Conservation (phyloP, 2,797 vertebrate genomes). For the Myotis daubentonii region DNA sequence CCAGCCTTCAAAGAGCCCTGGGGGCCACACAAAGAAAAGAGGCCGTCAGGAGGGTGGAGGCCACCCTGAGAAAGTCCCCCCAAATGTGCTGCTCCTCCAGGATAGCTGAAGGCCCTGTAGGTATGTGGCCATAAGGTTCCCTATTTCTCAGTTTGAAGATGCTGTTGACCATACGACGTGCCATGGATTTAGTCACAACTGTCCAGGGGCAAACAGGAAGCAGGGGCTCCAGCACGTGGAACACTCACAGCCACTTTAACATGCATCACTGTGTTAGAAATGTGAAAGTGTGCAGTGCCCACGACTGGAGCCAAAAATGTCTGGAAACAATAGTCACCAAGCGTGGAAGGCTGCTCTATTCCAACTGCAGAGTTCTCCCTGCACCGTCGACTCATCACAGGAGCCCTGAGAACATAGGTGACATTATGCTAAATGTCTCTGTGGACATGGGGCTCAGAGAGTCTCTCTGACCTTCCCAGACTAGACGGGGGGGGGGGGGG, state of each 20-base stretch:
- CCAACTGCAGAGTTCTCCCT: not conserved
- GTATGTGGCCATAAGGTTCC: too few relatives aligned
- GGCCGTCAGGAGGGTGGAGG: rapidly evolving
- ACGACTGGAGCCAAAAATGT: not conserved
- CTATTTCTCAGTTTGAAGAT: not conserved
- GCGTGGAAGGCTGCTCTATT: rapidly evolving
- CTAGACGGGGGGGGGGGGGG: rapidly evolving
- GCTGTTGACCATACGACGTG: rapidly evolving
- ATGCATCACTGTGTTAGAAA: not conserved
- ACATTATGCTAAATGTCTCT: not conserved
- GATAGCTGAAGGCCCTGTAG: not conserved
- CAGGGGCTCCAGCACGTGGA: rapidly evolving
- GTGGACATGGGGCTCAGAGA: not conserved
- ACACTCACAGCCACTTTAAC: rapidly evolving
- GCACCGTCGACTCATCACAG: not conserved
- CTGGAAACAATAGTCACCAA: rapidly evolving
- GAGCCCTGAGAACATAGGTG: rapidly evolving
- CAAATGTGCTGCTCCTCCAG: not conserved
- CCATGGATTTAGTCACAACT: not conserved
- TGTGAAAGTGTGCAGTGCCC: rapidly evolving
- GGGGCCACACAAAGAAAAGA: not conserved
- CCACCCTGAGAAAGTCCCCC: rapidly evolving
- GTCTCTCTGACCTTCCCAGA: not conserved
- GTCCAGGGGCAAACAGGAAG: not conserved
- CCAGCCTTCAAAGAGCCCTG: rapidly evolving